These are phyloP conservation scores for Stylophora pistillata DNA, from an alignment of 64 coral and sea anemone species.

Conservation along the genomic window DNA sequence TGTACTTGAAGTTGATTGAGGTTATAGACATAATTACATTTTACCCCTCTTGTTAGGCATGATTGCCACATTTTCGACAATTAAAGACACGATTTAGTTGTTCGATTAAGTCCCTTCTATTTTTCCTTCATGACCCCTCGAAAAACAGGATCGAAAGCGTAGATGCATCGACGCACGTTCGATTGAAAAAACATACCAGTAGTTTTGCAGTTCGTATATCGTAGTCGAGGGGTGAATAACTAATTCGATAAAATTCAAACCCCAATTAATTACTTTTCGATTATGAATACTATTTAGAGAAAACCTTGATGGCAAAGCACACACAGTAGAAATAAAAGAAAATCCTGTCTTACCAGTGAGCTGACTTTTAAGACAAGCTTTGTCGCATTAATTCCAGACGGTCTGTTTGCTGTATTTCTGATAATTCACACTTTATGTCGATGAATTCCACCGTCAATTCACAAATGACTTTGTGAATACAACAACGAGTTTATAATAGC, in stretches of 20 bases:
- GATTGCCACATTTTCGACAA: not conserved
- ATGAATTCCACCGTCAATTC: not conserved
- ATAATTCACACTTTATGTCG: not conserved
- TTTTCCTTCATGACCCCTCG: not conserved
- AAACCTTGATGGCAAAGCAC: not conserved
- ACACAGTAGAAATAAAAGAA: not conserved
- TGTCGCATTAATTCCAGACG: not conserved
- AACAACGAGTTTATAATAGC: not conserved
- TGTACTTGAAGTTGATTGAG: not conserved
- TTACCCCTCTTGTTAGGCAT: not conserved
- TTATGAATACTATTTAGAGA: not conserved
- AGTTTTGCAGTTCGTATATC: too few relatives aligned
- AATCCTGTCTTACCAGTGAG: constrained; percentile 6
- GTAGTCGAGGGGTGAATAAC: too few relatives aligned
- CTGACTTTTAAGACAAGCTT: not conserved
- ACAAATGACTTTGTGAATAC: not conserved
- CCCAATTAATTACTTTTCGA: not conserved
- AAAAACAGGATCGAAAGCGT: not conserved
- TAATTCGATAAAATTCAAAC: not conserved
- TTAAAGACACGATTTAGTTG: not conserved
- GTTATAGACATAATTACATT: not conserved
- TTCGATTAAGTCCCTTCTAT: not conserved
- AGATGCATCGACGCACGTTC: too few relatives aligned
- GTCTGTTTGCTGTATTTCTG: constrained; percentile 3
- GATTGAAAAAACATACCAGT: too few relatives aligned